phyloP scores from a whole-genome alignment of 2,797 vertebrate genomes.

The Rhinella marina region DNA sequence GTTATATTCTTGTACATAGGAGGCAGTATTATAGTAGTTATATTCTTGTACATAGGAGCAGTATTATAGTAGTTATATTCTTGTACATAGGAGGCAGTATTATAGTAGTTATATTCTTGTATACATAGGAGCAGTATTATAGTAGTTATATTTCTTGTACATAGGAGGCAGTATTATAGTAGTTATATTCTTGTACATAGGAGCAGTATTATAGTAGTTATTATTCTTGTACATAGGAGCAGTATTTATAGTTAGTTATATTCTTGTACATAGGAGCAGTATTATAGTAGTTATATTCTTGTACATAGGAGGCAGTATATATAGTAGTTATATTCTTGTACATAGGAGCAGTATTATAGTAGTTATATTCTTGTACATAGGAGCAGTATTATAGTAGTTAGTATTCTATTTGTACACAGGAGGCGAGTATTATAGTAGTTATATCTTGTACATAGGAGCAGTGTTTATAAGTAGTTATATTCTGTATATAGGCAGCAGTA shows the following conservation, averaged over 20 bases:
- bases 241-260: not conserved
- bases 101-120: slow-evolving; percentile 6
- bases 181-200: slow-evolving; percentile 9
- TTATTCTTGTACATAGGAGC: not conserved
- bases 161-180: not conserved
- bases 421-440: not conserved
- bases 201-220: slow-evolving; percentile 1
- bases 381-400: slow-evolving; percentile 5
- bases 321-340: too few relatives aligned
- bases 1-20: slow-evolving; percentile 1
- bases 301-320: not conserved
- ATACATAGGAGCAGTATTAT: not conserved
- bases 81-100: not conserved
- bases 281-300: not conserved
- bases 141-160: slow-evolving; percentile 12
- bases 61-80: slow-evolving; percentile 12
- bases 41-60: slow-evolving; percentile 8
- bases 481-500: not conserved
- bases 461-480: not conserved
- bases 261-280: not conserved
- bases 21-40: not conserved
- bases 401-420: not conserved
- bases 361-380: not conserved
- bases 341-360: not conserved
- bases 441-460: slow-evolving; percentile 1